Conservation (phyloP, 2,113 vertebrate species). For the Vicugna pacos region DNA sequence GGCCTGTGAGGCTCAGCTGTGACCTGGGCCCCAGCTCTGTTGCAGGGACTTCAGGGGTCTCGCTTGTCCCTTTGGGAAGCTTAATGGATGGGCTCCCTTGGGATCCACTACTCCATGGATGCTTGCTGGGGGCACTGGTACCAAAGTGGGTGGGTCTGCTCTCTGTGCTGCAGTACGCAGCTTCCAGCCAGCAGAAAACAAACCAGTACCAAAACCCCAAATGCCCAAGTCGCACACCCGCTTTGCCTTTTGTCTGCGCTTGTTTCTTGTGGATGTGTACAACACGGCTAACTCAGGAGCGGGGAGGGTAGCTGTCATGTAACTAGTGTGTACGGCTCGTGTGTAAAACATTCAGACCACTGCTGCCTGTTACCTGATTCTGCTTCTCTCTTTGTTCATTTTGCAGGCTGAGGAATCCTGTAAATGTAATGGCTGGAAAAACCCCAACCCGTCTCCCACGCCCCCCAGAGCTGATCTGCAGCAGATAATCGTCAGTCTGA, state of each 20-base stretch:
- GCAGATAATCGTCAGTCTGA: constrained; percentile 91
- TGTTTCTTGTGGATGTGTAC: neutral
- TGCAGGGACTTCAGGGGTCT: neutral
- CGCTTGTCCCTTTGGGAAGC: neutral
- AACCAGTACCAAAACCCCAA: neutral
- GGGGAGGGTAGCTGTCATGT: neutral
- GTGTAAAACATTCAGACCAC: neutral
- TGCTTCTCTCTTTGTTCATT: neutral
- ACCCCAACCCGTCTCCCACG: constrained; percentile 96
- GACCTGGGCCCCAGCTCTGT: neutral
- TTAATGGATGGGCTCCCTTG: neutral
- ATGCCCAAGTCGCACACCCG: neutral
- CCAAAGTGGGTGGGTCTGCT: neutral
- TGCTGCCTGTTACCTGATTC: constrained; percentile 4
- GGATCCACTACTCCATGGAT: neutral
- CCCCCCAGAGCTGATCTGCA: constrained; percentile 95
- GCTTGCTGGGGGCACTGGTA: neutral
- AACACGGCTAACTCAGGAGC: neutral
- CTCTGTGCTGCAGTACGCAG: neutral
- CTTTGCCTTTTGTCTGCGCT: neutral
- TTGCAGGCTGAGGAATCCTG: constrained; percentile 97
- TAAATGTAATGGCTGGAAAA: constrained; percentile 99
- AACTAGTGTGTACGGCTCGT: neutral
- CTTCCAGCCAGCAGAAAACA: neutral
- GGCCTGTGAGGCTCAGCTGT: neutral